A percentile compares a stretch with the other conserved stretches of the same genome.
phyloP scores from a whole-genome alignment of 92 coral and sea anemone genomes.

The Paragorgia papillata region DNA sequence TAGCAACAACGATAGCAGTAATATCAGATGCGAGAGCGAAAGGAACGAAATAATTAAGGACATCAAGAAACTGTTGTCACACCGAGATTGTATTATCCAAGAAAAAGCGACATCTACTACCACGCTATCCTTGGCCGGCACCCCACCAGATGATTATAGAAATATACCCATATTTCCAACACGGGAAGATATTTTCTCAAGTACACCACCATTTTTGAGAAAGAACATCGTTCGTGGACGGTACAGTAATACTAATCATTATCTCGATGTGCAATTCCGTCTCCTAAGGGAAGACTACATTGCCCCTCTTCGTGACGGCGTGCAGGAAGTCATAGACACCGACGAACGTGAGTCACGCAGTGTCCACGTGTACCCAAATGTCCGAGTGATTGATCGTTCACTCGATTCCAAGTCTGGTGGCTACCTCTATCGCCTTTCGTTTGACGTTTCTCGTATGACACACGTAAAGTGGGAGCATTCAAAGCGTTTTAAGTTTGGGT shows the following conservation, averaged over 20 bases:
- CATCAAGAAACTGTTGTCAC: constrained; percentile 5
- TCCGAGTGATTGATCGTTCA: constrained; percentile 49
- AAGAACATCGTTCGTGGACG: constrained; percentile 65
- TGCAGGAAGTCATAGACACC: constrained; percentile 53
- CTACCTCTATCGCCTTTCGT: constrained; percentile 45
- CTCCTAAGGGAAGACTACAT: constrained; percentile 81
- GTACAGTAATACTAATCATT: constrained; percentile 68
- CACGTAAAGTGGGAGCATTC: constrained; percentile 69
- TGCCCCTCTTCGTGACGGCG: constrained; percentile 77
- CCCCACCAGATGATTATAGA: constrained; percentile 72
- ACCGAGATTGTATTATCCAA: constrained; percentile 1
- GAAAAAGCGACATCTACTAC: neutral
- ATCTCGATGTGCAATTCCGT: constrained; percentile 84
- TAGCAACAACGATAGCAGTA: too few relatives aligned
- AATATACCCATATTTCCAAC: constrained; percentile 71
- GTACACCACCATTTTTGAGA: constrained; percentile 68
- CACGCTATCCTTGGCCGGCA: neutral
- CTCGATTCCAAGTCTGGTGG: constrained; percentile 61
- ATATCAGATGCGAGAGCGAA: too few relatives aligned
- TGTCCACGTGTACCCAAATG: constrained; percentile 61
- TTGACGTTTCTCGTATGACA: constrained; percentile 60
- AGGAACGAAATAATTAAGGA: neutral
- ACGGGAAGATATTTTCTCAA: constrained; percentile 57
- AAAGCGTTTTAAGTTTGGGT: constrained; percentile 70
- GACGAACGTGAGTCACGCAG: constrained; percentile 52